Evolutionary conservation across 2,888 invertebrate species (phyloP), one percentile per base, ranked within the genome.

Genomic region (Tinea semifulvella): DNA sequence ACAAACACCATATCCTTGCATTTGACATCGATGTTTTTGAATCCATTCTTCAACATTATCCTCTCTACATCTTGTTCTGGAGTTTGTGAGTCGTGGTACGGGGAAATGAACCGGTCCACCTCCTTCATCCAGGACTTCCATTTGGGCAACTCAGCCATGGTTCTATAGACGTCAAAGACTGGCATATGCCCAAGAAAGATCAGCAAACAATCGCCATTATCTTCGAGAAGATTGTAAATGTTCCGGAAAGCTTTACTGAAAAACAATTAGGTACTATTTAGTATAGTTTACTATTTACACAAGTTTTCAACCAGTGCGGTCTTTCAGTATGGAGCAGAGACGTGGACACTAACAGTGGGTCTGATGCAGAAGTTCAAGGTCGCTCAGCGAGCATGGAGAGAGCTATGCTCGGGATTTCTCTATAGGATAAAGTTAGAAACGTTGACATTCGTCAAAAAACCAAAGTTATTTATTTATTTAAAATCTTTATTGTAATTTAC

Each of bases 121-220:
- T 88, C 85, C 61, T 76, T 65, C 84, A 88, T 87, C 52, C 88
- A 89, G 1, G 59, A 52, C 11, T 69, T 60, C 84, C 88, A 90
- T 53, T 73, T 71, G 1, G 14, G 6, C 28, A 16, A n/a, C 3
- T 26, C 28, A 0, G 87, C 75, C 48, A 92, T 63, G n/a, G 69
- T 72, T 38, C 86, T 79, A 61, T 89, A 91, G 1, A 89, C 83
- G 27, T 88, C 85, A 58, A 85, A 92, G 5, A 90, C 82, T 0
- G 87, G 86, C 66, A 88, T 88, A 47, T 82, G 83, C 0, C 88
- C 89, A 19, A 90, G 63, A 56, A 91, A 90, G 13, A 87, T 82
- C 1, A 92, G 60, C 8, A 92, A 64, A 40, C 87, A 85, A 53
- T 88, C 87, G 1, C 92, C 92, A 3, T 85, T 86, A 0, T 85